Percentiles rank a stretch among this genome's conserved stretches.
Evolutionary conservation across 2,113 vertebrate genomes (phyloP).

Genomic region (Illadopsis cleaveri): DNA sequence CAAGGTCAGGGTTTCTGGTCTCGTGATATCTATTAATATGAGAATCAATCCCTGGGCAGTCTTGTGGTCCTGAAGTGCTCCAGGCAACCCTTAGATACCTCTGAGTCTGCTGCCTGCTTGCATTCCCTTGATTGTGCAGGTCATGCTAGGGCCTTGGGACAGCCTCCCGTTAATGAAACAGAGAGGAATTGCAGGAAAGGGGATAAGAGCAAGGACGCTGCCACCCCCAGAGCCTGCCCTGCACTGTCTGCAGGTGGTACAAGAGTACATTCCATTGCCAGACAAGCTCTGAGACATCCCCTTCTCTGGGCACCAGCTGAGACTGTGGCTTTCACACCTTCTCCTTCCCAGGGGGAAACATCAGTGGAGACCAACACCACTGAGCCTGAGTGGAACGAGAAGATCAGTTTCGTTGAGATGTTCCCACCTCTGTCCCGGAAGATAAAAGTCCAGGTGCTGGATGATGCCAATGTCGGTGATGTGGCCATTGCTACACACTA

Average conservation of each 20-base stretch:
- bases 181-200: accelerated
- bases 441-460: conserved; percentile 87
- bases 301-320: neutral
- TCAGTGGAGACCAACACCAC: conserved; percentile 79
- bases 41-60: neutral
- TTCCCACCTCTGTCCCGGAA: conserved; percentile 88
- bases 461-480: conserved; percentile 84
- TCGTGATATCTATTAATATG: neutral
- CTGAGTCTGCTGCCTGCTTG: neutral
- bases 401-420: conserved; percentile 93
- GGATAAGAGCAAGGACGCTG: neutral
- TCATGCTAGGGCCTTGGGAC: neutral
- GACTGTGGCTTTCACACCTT: neutral
- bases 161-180: neutral
- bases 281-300: neutral
- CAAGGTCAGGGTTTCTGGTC: neutral
- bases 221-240: neutral
- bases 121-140: neutral
- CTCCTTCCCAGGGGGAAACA: conserved; percentile 83
- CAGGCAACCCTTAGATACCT: neutral
- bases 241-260: neutral
- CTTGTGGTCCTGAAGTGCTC: neutral
- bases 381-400: conserved; percentile 88
- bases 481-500: conserved; percentile 87
- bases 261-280: neutral